Evolutionary conservation across 2,797 vertebrate genomes (phyloP), one percentile per base, ranked within the genome.

Genomic region (Ptychobarbus kaznakovi): DNA sequence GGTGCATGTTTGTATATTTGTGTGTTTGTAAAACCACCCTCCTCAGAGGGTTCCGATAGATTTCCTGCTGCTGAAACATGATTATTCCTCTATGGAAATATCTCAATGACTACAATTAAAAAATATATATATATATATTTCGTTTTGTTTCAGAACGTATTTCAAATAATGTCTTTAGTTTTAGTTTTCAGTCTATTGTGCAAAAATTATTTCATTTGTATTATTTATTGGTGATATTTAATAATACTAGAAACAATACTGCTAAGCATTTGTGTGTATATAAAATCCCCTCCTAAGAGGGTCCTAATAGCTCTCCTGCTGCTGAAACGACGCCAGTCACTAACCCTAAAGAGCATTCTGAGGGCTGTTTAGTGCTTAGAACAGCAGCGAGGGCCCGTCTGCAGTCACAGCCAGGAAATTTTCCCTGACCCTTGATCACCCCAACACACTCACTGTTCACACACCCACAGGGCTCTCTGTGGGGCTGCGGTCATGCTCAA

Each of bases 341-440:
- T 80, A 49, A 80, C 68, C 77, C 77, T 63, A 42, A 74, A 74
- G 51, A 82, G 53, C 69, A 32, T 72, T 58, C 81, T 22, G n/a
- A 56, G 65, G 65, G 35, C 51, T 1, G 66, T 74, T 58, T 82
- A 35, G 38, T 44, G 69, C 51, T 61, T 16, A 15, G 49, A 53
- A 42, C 49, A 42, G 80, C 68, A 78, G 42, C 4, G 13, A 74
- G 42, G 46, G 22, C 28, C 68, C 15, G 53, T 44, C 49, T 58
- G 70, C 74, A 78, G 73, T 77, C 65, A 82, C 65, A 72, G 68
- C 73, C 63, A 86, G 65, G 80, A 51, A 86, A 83, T 87, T 79
- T 65, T n/a, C 68, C 3, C 49, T 80, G 86, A 81, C 86, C 84
- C 83, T 28, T 35, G 40, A 72, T 51, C 66, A 80, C 83, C 66